Evolutionary conservation across 2,888 invertebrate genomes (phyloP), one percentile per base, ranked within the genome.

Genomic region (Tubulanus polymorphus): DNA sequence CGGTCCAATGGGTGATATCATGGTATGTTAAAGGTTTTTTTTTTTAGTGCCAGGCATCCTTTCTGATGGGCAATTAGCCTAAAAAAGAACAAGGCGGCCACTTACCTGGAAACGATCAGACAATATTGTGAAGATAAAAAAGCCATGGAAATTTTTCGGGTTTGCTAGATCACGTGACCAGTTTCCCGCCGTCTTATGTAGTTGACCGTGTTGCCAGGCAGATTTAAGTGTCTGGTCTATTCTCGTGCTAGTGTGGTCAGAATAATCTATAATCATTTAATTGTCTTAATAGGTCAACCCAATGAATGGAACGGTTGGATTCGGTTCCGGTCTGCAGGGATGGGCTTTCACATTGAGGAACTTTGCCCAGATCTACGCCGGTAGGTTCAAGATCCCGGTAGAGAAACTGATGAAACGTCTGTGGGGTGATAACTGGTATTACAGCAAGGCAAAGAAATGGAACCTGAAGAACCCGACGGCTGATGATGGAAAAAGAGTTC

Each of bases 321-420:
- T 99, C 81, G 99, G 99, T 61, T 96, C 97, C 27, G 99, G 99
- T 73, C 90, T 99, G 62, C 99, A 99, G 81, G 97, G 99, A 64
- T 99, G 99, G 99, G 99, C 97, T 51, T 99, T 99, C 82, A 99
- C 99, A 63, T 86, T 99, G 66, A 99, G 99, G 84, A 97, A 99
- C 84, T 99, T 99, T 84, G 85, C 97, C 48, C 96, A 97, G 82
- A 93, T 99, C 90, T 99, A 99, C 79, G 90, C 95, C 30, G 91
- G 91, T 79, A 99, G 97, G 83, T 99, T 99, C 86, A 94, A 95
- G 84, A 68, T 71, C 93, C 70, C 69, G 18, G 88, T 89, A 51
- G 90, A 89, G 68, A 97, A 97, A 81, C 87, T 99, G 74, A 99
- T 99, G 97, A 94, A 91, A 68, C 78, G 82, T 60, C 70, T 84